Conservation (phyloP, 2,113 vertebrate species). For the Gopherus evgoodei region DNA sequence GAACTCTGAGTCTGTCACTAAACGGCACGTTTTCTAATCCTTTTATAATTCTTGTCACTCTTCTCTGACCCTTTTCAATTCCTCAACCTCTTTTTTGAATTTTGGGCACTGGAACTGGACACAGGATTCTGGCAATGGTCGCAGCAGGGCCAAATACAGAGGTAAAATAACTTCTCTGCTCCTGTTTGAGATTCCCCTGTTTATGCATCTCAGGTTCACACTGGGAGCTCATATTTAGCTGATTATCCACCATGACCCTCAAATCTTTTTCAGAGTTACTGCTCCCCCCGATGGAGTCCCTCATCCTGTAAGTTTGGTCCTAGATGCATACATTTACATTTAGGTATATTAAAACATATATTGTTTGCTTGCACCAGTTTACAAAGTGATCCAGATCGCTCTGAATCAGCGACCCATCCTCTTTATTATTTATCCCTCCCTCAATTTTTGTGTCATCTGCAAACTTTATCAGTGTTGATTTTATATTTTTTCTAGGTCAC, state of each 20-base stretch:
- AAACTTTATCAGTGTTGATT: background rate
- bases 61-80: background rate
- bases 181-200: background rate
- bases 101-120: background rate
- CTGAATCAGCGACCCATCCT: background rate
- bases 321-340: background rate
- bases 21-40: background rate
- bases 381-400: background rate
- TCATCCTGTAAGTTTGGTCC: background rate
- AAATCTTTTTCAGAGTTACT: background rate
- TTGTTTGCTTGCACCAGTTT: background rate
- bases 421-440: background rate
- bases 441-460: background rate
- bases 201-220: background rate
- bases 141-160: background rate
- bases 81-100: background rate
- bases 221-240: background rate
- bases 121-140: background rate
- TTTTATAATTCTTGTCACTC: background rate
- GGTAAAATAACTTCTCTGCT: background rate
- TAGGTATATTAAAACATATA: background rate
- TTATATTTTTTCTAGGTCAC: background rate
- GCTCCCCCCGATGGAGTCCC: background rate
- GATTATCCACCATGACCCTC: background rate
- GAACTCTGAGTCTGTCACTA: background rate